Base-by-base conservation (phyloP, 2,888 invertebrate species). In the Antitype chi region DNA sequence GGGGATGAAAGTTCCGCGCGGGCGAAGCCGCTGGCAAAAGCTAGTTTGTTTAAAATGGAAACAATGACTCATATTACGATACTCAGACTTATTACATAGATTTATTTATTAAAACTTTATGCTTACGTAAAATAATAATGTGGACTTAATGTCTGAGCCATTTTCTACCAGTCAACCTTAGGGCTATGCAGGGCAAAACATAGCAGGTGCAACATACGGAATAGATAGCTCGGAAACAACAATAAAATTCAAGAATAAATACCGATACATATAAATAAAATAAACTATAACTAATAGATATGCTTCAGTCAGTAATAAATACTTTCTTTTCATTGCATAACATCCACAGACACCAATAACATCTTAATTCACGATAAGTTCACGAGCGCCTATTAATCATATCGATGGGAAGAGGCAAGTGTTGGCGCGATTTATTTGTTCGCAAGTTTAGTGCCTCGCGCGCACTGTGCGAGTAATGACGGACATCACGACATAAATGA, bases 391-490 rank as follows among this genome's bases (percentile, higher is more conserved):
- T 86, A 95, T 96, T 93, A 95, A 94, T 96, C 95, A 96, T 92
- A 93, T 94, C 93, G 91, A 94, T 94, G 95, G 89, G 94, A 95
- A 91, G 86, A 77, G 80, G 87, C 93, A 89, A 93, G 95, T 95
- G 95, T 93, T 89, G 85, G 87, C 80, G 80, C 91, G 92, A 96
- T 95, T 94, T 94, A 95, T 94, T 89, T 80, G 90, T 81, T 90
- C 89, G 85, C 89, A 93, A 94, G 88, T 94, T 95, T 94, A 92
- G 91, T 92, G 94, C 94, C 88, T 89, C 89, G 90, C 88, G 90
- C 90, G 92, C 93, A 88, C 91, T 74, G 81, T 43, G 78, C 71
- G 75, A 90, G 92, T 95, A 95, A 96, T 94, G 95, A 94, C 92
- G 89, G 69, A 81, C 88, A 94, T 93, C 95, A 93, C 91, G 92